These are phyloP conservation scores for Eubucco bourcierii DNA, from an alignment of 2,113 vertebrate species.

Conservation along the genomic window DNA sequence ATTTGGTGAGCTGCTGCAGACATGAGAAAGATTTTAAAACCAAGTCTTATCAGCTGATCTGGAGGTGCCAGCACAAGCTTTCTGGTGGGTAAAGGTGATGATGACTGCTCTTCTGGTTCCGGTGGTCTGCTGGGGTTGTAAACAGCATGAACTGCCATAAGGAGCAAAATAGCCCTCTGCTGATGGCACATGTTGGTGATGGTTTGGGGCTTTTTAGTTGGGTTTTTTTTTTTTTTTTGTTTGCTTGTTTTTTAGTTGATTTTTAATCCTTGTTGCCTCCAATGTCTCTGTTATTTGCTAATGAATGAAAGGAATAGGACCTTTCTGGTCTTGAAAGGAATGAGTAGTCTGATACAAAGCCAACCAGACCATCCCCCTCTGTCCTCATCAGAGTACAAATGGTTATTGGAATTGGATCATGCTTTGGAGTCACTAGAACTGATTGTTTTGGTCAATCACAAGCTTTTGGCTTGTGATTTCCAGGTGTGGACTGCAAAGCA, in stretches of 20 bases:
- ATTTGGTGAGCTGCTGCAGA: conserved; percentile 39
- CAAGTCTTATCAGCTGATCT: conserved; percentile 25
- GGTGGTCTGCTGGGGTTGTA: neutral
- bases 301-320: neutral
- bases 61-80: neutral
- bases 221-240: too few species aligned
- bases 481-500: neutral
- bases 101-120: neutral
- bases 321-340: neutral
- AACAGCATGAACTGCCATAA: neutral
- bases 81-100: neutral
- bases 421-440: neutral
- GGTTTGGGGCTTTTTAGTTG: neutral
- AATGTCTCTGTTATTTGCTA: neutral
- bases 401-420: neutral
- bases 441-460: neutral
- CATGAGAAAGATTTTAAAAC: conserved; percentile 11
- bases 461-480: neutral
- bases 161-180: neutral
- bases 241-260: neutral
- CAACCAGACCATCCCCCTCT: neutral
- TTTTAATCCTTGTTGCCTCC: neutral
- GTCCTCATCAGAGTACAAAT: neutral
- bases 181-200: fast-evolving
- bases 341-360: neutral